Percentiles rank a stretch among this genome's conserved stretches.
Conservation (phyloP, 2,797 vertebrate genomes). For the Crypturellus tataupa region DNA sequence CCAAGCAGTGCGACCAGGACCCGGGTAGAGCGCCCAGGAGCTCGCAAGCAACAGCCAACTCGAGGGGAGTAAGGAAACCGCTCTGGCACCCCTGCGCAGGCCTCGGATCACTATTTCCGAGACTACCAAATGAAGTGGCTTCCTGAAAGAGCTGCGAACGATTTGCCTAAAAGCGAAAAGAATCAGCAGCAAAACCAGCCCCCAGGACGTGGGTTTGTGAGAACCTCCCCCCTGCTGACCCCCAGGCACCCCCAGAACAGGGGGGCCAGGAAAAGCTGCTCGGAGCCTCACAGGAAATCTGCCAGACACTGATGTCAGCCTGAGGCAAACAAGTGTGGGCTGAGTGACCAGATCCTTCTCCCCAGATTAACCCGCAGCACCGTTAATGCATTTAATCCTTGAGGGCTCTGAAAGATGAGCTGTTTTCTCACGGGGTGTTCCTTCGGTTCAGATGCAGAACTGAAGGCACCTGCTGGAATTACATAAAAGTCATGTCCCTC, state of each 20-base stretch:
- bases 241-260: fast-evolving
- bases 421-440: not conserved
- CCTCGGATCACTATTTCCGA: not conserved
- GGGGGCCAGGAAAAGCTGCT: not conserved
- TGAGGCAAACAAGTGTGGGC: not conserved
- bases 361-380: not conserved
- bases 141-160: not conserved
- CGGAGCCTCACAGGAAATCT: not conserved
- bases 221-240: not conserved
- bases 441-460: not conserved
- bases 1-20: slow-evolving; percentile 28
- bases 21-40: slow-evolving; percentile 19
- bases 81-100: not conserved
- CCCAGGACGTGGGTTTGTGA: not conserved
- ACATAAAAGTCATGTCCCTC: not conserved
- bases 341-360: not conserved
- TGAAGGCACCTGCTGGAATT: not conserved
- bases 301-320: not conserved
- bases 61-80: not conserved
- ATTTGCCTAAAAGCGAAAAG: not conserved
- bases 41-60: not conserved
- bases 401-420: not conserved
- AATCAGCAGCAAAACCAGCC: not conserved
- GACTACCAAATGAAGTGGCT: not conserved
- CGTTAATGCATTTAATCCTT: not conserved